A percentile compares a stretch with the other conserved stretches of the same genome.
Evolutionary conservation across 2,888 invertebrate species (phyloP).

Genomic region (Drosophila nr. medialis): DNA sequence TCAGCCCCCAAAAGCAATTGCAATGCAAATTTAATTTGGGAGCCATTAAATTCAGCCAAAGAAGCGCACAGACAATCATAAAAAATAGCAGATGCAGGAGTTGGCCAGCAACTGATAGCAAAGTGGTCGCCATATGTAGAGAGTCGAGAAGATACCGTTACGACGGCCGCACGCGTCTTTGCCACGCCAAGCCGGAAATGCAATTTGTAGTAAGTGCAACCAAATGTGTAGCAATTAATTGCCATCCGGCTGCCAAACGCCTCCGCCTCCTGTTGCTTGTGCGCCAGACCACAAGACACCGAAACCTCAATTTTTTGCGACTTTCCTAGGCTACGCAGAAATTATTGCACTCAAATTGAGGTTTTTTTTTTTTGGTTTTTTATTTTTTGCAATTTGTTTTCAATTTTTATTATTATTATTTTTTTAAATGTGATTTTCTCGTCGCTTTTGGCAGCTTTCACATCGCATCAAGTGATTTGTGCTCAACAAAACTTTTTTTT

Average conservation of each 20-base stretch:
- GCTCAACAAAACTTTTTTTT: constrained; percentile 65
- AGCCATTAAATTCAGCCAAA: constrained; percentile 55
- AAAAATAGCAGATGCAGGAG: constrained; percentile 19
- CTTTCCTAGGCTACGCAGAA: constrained; percentile 53
- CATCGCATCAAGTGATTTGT: constrained; percentile 72
- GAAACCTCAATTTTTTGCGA: constrained; percentile 63
- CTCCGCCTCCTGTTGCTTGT: constrained; percentile 27
- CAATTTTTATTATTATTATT: constrained; percentile 17
- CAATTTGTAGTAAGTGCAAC: constrained; percentile 74
- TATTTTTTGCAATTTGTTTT: constrained; percentile 21
- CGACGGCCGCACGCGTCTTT: constrained; percentile 56
- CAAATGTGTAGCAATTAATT: constrained; percentile 77
- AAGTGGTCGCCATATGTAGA: constrained; percentile 6
- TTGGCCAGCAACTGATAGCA: not conserved
- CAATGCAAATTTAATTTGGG: constrained; percentile 76
- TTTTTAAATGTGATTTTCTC: constrained; percentile 7
- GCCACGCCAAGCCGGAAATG: constrained; percentile 76
- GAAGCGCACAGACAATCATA: constrained; percentile 44
- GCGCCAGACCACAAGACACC: constrained; percentile 77
- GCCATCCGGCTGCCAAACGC: constrained; percentile 34
- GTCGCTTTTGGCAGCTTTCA: constrained; percentile 45
- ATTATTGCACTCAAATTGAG: constrained; percentile 68
- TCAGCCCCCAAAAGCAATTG: constrained; percentile 47
- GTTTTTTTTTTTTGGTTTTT: constrained; percentile 14
- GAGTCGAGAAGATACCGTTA: constrained; percentile 27